Percentiles rank a stretch among this genome's conserved stretches.
Evolutionary conservation across 2,888 invertebrate species (phyloP).

Genomic region (Erebia epiphron): DNA sequence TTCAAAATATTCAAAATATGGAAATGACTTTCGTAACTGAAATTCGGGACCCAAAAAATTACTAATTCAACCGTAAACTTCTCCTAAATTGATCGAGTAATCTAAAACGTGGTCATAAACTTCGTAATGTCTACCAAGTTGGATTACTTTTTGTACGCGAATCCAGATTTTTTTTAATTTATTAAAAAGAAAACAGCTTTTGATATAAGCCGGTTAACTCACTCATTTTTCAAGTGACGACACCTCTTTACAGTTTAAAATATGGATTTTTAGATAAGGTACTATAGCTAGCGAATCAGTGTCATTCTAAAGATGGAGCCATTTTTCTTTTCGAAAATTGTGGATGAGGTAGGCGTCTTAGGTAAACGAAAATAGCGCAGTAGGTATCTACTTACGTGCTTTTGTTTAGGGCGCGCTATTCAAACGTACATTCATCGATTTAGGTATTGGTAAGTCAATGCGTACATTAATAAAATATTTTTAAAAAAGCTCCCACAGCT

Average conservation of each 20-base stretch:
- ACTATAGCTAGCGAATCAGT: not conserved
- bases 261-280: not conserved
- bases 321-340: not conserved
- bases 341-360: not conserved
- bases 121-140: conserved; percentile 26
- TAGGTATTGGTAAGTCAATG: no score
- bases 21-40: conserved; percentile 44
- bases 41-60: conserved; percentile 39
- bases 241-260: not conserved
- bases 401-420: not conserved
- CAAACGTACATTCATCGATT: no score
- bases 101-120: conserved; percentile 29
- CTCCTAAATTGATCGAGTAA: conserved; percentile 37
- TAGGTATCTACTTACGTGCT: not conserved
- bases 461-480: not conserved
- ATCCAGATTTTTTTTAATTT: conserved; percentile 10
- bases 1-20: conserved; percentile 41
- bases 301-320: not conserved
- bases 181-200: not conserved
- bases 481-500: not conserved
- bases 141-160: conserved; percentile 18
- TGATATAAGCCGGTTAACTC: not conserved
- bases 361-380: conserved; percentile 2
- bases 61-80: conserved; percentile 38
- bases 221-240: not conserved